These are phyloP conservation scores for Cyclina sinensis DNA, from an alignment of 1,140 invertebrate species.

Conservation along the genomic window DNA sequence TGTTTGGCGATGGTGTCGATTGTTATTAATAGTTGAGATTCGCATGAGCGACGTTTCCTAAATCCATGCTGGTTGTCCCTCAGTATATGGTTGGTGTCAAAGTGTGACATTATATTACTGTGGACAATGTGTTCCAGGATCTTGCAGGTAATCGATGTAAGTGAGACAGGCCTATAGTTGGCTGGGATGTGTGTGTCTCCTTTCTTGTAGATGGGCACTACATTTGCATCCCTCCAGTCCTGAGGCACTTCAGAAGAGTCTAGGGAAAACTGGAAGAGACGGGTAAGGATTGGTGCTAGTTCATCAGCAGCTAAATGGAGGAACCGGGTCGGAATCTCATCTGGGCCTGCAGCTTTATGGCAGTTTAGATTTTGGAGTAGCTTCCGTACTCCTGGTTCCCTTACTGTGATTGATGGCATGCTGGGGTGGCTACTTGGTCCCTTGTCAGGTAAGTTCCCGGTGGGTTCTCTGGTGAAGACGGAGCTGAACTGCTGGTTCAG, in stretches of 20 bases:
- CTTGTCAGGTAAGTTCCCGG: background rate
- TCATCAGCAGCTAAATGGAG: constrained; percentile 3
- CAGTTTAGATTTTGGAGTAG: constrained; percentile 14
- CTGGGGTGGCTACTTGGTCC: background rate
- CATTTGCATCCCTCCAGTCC: constrained; percentile 12
- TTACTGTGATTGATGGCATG: background rate
- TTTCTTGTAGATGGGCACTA: constrained; percentile 64
- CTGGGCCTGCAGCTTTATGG: constrained; percentile 16
- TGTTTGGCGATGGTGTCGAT: constrained; percentile 22
- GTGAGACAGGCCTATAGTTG: constrained; percentile 62
- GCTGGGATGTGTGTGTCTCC: constrained; percentile 18
- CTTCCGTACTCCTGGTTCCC: background rate
- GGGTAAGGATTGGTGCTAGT: background rate
- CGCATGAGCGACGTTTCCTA: background rate
- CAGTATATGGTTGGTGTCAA: constrained; percentile 26
- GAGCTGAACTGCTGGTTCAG: constrained; percentile 32
- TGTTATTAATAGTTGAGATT: constrained; percentile 20
- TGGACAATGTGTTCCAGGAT: constrained; percentile 65
- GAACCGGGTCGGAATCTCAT: background rate
- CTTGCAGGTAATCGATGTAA: constrained; percentile 68
- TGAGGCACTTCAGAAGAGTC: background rate
- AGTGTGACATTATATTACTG: constrained; percentile 48
- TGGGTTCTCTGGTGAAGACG: background rate
- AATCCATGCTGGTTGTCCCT: constrained; percentile 57
- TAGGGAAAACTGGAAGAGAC: background rate